phyloP scores from a whole-genome alignment of 2,888 invertebrate species.

The Megaustenia siamemsis region DNA sequence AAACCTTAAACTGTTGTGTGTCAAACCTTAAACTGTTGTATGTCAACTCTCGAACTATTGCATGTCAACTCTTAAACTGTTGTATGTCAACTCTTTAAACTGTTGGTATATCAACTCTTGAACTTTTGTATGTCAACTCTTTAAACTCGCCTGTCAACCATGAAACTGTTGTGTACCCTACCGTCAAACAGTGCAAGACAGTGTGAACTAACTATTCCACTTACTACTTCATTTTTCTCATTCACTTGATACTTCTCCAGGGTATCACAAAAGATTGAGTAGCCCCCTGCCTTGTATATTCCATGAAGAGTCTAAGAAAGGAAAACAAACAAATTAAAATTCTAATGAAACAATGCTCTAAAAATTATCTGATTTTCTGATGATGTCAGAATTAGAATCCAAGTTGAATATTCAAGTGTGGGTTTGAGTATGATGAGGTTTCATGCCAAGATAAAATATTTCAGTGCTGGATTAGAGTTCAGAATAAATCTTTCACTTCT shows the following conservation, averaged over 20 bases:
- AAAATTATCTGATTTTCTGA: too few relatives aligned
- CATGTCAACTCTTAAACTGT: background rate
- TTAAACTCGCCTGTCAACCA: background rate
- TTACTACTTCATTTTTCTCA: constrained; percentile 36
- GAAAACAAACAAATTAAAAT: background rate
- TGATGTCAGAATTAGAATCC: too few relatives aligned
- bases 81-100: background rate
- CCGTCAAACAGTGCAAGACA: background rate
- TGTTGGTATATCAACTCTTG: background rate
- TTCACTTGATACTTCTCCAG: constrained; percentile 43
- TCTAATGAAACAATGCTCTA: too few relatives aligned
- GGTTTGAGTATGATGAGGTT: too few relatives aligned
- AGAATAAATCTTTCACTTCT: too few relatives aligned
- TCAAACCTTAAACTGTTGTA: too few relatives aligned
- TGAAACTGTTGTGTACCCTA: too few relatives aligned
- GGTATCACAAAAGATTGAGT: constrained; percentile 40
- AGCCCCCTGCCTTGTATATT: constrained; percentile 41
- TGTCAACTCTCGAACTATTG: too few relatives aligned
- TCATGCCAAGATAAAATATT: too few relatives aligned
- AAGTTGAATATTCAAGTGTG: too few relatives aligned
- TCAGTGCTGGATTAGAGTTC: too few relatives aligned
- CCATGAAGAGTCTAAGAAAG: constrained; percentile 22
- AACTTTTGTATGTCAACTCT: background rate
- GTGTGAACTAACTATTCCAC: background rate
- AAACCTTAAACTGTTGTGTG: too few relatives aligned